Conservation (phyloP, 2,888 invertebrate species). For the Orthonychiurus folsomi region DNA sequence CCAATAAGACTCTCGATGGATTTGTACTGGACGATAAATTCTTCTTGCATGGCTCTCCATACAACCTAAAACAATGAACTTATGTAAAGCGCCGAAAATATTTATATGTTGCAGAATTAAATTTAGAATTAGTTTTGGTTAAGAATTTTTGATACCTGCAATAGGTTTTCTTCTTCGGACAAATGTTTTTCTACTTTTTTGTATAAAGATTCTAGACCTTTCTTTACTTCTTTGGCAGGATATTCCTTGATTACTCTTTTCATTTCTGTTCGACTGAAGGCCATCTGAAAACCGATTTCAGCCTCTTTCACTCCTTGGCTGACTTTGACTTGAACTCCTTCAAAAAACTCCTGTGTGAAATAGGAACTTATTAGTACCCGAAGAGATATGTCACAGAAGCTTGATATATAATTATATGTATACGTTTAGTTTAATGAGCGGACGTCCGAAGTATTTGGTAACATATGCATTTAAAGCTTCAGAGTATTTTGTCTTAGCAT, state of each 20-base stretch:
- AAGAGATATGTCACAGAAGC: not conserved
- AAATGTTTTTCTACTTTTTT: slow-evolving; percentile 96
- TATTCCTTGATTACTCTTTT: slow-evolving; percentile 89
- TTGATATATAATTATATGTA: slow-evolving; percentile 4
- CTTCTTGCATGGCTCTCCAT: slow-evolving; percentile 99
- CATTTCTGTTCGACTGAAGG: slow-evolving; percentile 92
- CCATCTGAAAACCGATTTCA: slow-evolving; percentile 95
- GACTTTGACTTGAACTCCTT: slow-evolving; percentile 88
- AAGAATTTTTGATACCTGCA: slow-evolving; percentile 52
- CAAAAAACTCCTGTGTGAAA: slow-evolving; percentile 86
- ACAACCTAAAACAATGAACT: slow-evolving; percentile 61
- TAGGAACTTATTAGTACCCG: not conserved
- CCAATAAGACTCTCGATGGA: slow-evolving; percentile 84
- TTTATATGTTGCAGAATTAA: not conserved
- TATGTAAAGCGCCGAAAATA: too few relatives aligned
- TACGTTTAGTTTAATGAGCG: slow-evolving; percentile 81
- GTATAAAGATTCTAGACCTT: slow-evolving; percentile 82
- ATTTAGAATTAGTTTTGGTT: not conserved
- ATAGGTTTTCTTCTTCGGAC: slow-evolving; percentile 83
- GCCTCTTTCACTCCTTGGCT: slow-evolving; percentile 90
- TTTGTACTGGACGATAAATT: slow-evolving; percentile 94
- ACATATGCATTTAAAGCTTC: slow-evolving; percentile 87
- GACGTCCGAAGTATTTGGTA: slow-evolving; percentile 86
- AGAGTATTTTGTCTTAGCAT: slow-evolving; percentile 79
- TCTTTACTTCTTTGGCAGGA: slow-evolving; percentile 85